Evolutionary conservation across 2,888 invertebrate species (phyloP).

Genomic region (Cosmia pyralina): DNA sequence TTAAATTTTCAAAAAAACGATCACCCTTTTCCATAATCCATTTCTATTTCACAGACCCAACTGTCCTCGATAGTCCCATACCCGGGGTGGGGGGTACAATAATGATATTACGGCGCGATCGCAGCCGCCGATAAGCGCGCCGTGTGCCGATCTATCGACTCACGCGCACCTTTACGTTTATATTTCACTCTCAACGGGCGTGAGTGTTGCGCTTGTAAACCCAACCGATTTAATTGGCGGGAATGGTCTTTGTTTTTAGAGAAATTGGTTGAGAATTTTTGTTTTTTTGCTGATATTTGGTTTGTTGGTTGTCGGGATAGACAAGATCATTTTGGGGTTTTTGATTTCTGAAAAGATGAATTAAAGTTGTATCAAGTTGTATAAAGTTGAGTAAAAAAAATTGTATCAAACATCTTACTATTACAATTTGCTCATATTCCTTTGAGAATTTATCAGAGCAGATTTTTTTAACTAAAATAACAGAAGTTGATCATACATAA

Average conservation of each 20-base stretch:
- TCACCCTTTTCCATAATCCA: neutral
- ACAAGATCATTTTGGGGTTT: neutral
- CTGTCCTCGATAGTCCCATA: conserved; percentile 54
- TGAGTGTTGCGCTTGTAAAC: conserved; percentile 81
- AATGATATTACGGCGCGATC: conserved; percentile 79
- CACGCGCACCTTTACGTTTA: conserved; percentile 73
- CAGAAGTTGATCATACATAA: too few species aligned
- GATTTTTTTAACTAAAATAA: neutral
- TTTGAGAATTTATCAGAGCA: too few species aligned
- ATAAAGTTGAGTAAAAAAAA: too few species aligned
- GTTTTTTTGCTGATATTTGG: conserved; percentile 37
- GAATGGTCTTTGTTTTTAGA: conserved; percentile 71
- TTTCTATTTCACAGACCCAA: neutral
- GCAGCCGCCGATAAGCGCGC: conserved; percentile 59
- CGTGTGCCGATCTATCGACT: conserved; percentile 70
- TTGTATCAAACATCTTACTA: too few species aligned
- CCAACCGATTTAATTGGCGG: conserved; percentile 83
- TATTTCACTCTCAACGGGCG: conserved; percentile 77
- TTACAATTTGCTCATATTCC: too few species aligned
- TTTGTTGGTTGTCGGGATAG: conserved; percentile 2
- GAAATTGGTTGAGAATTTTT: conserved; percentile 60
- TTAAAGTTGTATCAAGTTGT: too few species aligned
- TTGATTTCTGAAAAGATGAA: neutral
- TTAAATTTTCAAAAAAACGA: neutral
- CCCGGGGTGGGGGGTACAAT: conserved; percentile 76